phyloP scores from a whole-genome alignment of 2,797 vertebrate genomes.

The Xyrichtys novacula region DNA sequence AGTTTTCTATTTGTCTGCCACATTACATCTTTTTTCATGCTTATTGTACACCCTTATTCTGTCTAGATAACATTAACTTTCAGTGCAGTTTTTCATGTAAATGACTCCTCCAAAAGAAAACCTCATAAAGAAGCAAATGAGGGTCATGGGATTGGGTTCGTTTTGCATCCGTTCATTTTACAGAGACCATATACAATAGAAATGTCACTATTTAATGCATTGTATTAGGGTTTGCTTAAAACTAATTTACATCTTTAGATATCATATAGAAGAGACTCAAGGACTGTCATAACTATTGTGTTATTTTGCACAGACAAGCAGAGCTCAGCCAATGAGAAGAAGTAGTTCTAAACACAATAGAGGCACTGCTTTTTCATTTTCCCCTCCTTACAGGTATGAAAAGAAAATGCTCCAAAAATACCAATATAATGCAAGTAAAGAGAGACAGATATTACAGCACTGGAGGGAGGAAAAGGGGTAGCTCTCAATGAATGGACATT shows the following conservation, averaged over 20 bases:
- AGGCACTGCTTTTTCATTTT: background rate
- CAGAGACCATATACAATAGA: no score
- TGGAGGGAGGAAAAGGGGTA: background rate
- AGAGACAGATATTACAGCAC: background rate
- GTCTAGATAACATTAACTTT: background rate
- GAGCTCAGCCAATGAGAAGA: background rate
- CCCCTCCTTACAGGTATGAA: background rate
- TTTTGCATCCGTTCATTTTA: no score
- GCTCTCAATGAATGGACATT: conserved; percentile 15
- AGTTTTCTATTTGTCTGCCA: background rate
- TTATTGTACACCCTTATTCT: background rate
- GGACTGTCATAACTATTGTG: background rate
- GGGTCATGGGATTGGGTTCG: no score
- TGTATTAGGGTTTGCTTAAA: no score
- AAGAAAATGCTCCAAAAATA: background rate
- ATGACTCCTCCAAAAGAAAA: background rate
- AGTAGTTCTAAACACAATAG: background rate
- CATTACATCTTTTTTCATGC: background rate
- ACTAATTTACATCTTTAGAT: no score
- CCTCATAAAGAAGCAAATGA: background rate
- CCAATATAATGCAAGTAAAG: background rate
- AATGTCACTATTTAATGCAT: no score
- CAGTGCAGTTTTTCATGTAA: background rate
- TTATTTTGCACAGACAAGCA: background rate
- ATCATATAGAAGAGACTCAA: background rate